These are phyloP conservation scores for Macheiramphus alcinus DNA, from an alignment of 2,113 vertebrate species.

Conservation along the genomic window DNA sequence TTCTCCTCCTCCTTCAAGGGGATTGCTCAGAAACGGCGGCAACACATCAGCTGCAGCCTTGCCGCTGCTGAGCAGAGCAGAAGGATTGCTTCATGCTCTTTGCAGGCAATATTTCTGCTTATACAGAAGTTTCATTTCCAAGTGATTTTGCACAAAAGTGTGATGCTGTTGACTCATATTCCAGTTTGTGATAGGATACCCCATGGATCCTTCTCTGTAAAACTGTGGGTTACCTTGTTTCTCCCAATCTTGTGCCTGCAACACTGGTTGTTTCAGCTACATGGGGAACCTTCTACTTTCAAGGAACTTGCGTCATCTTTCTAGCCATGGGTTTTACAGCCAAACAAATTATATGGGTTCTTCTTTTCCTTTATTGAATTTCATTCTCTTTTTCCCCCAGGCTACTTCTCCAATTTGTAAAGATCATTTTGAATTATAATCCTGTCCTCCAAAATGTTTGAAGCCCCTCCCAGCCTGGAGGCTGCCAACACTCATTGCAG, in stretches of 20 bases:
- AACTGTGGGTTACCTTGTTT: not conserved
- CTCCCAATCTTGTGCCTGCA: not conserved
- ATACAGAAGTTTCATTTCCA: not conserved
- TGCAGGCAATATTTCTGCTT: not conserved
- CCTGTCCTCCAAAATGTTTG: not conserved
- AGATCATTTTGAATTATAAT: not conserved
- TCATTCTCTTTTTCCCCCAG: not conserved
- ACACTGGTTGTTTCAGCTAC: not conserved
- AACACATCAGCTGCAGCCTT: not conserved
- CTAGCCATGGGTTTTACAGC: not conserved
- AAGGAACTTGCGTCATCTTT: not conserved
- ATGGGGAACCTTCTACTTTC: not conserved
- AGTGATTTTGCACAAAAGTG: not conserved
- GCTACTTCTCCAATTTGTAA: not conserved
- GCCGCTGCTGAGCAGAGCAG: not conserved
- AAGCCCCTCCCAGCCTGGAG: not conserved
- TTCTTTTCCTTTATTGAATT: not conserved
- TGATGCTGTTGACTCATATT: not conserved
- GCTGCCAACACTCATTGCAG: not conserved
- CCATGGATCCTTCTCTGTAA: not conserved
- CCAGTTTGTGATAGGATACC: not conserved
- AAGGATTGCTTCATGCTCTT: not conserved
- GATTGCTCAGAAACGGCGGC: not conserved
- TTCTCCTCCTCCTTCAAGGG: not conserved
- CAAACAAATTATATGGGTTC: not conserved